A percentile compares a stretch with the other conserved stretches of the same genome.
Conservation (phyloP, 2,113 vertebrate species). For the Atrichornis clamosus region DNA sequence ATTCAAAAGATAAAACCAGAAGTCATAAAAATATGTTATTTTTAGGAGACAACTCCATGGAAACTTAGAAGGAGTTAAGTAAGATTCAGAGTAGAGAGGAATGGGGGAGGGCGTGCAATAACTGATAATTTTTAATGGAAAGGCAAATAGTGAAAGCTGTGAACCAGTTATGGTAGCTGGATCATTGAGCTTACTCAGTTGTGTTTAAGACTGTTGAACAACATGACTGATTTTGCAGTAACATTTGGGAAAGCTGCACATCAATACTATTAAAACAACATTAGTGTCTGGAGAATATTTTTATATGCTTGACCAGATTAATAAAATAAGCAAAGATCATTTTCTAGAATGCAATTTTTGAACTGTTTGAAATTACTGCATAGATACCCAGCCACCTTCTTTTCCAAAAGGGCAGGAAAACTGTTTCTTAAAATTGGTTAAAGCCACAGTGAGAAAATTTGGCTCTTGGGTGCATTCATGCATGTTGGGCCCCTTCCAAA, state of each 20-base stretch:
- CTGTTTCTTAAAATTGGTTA: background rate
- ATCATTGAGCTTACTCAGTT: background rate
- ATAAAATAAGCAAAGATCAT: background rate
- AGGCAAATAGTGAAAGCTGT: background rate
- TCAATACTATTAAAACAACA: background rate
- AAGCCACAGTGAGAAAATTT: background rate
- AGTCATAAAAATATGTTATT: background rate
- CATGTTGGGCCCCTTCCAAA: background rate
- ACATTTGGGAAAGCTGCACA: background rate
- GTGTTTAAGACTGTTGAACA: background rate
- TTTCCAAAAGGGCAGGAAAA: background rate
- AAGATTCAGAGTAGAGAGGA: background rate
- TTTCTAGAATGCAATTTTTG: background rate
- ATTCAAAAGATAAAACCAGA: background rate
- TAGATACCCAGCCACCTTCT: background rate
- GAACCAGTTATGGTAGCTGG: background rate
- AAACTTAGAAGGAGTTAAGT: background rate
- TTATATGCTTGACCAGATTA: background rate
- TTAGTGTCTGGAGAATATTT: background rate
- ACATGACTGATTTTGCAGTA: background rate
- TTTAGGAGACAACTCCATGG: background rate
- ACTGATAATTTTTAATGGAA: background rate
- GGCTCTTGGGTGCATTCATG: background rate
- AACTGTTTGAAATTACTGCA: background rate
- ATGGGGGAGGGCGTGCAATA: background rate